Conservation (phyloP, 2,797 vertebrate species). For the Selene dorsalis region DNA sequence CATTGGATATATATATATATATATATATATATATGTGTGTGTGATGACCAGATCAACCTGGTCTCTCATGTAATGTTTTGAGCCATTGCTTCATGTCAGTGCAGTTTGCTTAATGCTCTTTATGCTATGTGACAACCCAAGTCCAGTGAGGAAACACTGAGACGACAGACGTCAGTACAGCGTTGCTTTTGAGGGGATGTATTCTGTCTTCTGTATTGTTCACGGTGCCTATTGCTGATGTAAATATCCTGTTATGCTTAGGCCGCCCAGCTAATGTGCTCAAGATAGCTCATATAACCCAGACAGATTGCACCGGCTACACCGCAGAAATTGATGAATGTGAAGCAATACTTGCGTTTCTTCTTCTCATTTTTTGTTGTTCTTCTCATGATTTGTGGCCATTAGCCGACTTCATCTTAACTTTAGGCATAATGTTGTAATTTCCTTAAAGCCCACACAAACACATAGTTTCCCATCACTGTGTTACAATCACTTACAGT, state of each 20-base stretch:
- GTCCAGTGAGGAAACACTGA: neutral
- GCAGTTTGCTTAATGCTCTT: too few species aligned
- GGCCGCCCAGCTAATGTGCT: neutral
- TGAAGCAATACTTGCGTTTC: neutral
- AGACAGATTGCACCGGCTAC: neutral
- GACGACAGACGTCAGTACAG: neutral
- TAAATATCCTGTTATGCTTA: neutral
- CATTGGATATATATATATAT: too few species aligned
- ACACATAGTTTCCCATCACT: constrained; percentile 41
- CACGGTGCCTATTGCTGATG: neutral
- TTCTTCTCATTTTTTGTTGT: neutral
- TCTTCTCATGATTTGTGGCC: constrained; percentile 34
- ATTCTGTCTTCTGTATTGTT: neutral
- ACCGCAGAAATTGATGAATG: neutral
- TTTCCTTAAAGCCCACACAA: constrained; percentile 28
- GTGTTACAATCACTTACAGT: constrained; percentile 35
- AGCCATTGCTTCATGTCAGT: too few species aligned
- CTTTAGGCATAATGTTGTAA: constrained; percentile 33
- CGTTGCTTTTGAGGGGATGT: neutral
- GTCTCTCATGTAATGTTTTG: too few species aligned
- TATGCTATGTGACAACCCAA: too few species aligned
- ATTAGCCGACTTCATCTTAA: constrained; percentile 12
- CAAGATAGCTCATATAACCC: neutral
- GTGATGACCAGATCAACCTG: too few species aligned
- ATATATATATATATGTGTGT: too few species aligned